Percentiles rank a stretch among this genome's conserved stretches.
Evolutionary conservation across 2,888 invertebrate species (phyloP).

Genomic region (Bombylius major): DNA sequence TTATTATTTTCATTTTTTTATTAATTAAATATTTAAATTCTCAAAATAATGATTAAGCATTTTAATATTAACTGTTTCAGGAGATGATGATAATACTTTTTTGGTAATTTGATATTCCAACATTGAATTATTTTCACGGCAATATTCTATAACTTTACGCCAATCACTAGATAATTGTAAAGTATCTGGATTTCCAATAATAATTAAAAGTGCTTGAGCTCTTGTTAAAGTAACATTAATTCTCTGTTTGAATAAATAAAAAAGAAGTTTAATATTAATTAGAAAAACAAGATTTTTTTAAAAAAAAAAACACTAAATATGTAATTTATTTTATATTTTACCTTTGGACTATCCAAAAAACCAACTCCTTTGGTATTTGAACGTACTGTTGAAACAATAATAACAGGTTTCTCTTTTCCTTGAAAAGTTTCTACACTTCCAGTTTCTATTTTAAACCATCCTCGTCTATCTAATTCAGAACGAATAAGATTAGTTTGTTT

Average conservation of each 20-base stretch:
- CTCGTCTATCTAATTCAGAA: constrained; percentile 24
- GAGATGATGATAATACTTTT: no score
- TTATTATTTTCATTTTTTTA: no score
- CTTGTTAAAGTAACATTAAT: constrained; percentile 53
- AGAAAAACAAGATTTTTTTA: no score
- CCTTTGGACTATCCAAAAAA: constrained; percentile 26
- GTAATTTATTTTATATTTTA: constrained; percentile 12
- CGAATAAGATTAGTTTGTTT: constrained; percentile 33
- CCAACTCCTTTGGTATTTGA: constrained; percentile 33
- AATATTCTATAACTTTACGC: constrained; percentile 23
- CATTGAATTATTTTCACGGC: constrained; percentile 19
- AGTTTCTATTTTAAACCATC: constrained; percentile 43
- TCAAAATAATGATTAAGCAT: no score
- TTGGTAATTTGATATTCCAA: neutral
- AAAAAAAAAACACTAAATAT: no score
- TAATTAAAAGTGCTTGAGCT: constrained; percentile 46
- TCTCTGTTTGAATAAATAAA: constrained; percentile 28
- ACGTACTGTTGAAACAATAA: constrained; percentile 71
- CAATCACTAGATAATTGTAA: constrained; percentile 27
- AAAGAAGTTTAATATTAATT: neutral
- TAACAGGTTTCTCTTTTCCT: constrained; percentile 70
- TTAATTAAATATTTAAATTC: no score
- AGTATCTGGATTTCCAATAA: constrained; percentile 40
- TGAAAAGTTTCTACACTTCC: constrained; percentile 83
- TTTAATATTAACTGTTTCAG: no score